These are phyloP conservation scores for Lethenteron camtschaticum DNA, from an alignment of 2,113 vertebrate genomes.

Conservation along the genomic window DNA sequence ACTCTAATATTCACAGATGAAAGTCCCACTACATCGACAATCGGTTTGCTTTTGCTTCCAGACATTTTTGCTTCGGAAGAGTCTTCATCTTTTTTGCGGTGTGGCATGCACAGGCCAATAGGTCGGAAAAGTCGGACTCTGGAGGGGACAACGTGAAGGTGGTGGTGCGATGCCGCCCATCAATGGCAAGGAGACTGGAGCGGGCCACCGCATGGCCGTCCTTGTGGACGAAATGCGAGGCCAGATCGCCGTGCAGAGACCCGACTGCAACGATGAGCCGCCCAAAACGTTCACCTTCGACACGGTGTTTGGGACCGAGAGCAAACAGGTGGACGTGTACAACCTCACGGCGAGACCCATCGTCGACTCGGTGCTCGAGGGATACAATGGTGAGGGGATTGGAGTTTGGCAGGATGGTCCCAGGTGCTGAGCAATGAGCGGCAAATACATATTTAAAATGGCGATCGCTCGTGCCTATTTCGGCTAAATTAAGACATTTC, in stretches of 20 bases:
- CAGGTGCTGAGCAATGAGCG: too few species aligned
- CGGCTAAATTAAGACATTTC: too few species aligned
- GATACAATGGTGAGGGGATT: conserved; percentile 2
- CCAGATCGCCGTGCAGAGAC: background rate
- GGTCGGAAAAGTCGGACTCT: background rate
- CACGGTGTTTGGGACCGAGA: conserved; percentile 4
- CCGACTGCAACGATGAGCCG: conserved; percentile 1
- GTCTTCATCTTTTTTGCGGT: too few species aligned
- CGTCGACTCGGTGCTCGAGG: conserved; percentile 4
- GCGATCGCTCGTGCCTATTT: too few species aligned
- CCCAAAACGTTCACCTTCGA: background rate
- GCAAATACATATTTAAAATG: too few species aligned
- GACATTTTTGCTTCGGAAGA: too few species aligned
- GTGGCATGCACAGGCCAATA: background rate
- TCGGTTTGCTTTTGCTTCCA: too few species aligned
- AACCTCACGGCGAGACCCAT: conserved; percentile 1
- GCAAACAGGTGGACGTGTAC: conserved; percentile 3
- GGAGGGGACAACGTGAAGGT: conserved; percentile 3
- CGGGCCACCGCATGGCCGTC: background rate
- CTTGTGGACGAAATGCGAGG: conserved; percentile 4
- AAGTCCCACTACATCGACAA: too few species aligned
- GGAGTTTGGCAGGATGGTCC: too few species aligned
- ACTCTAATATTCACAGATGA: too few species aligned
- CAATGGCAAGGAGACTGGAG: background rate
- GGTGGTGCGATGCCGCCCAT: background rate